A percentile compares a stretch with the other conserved stretches of the same genome.
phyloP scores from a whole-genome alignment of 2,888 invertebrate species.

The Pasiphila rectangulata region DNA sequence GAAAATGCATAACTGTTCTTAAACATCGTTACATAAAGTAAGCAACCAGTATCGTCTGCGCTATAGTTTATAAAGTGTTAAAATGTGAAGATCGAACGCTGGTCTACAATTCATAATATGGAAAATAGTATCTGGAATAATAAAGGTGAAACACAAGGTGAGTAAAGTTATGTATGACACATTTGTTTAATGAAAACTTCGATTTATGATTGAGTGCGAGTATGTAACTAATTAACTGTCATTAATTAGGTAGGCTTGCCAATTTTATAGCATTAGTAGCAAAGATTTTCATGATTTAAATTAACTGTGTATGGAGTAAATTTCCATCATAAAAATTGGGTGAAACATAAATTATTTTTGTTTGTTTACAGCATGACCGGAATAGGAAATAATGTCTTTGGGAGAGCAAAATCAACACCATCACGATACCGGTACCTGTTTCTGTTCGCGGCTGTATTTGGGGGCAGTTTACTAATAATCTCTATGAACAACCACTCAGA shows the following conservation, averaged over 20 bases:
- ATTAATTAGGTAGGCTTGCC: not conserved
- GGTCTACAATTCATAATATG: not conserved
- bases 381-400: constrained; percentile 35
- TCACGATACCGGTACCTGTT: constrained; percentile 61
- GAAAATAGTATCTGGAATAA: not conserved
- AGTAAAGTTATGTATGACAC: not conserved
- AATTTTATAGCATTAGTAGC: not conserved
- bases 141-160: not conserved
- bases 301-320: too few relatives aligned
- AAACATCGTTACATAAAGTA: not conserved
- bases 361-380: constrained; percentile 61
- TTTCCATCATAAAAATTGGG: too few relatives aligned
- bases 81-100: constrained; percentile 5
- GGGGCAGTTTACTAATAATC: constrained; percentile 60
- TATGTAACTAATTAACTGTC: not conserved
- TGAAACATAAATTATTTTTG: constrained; percentile 9
- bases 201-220: not conserved
- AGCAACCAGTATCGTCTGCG: too few relatives aligned
- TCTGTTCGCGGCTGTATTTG: constrained; percentile 55
- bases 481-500: constrained; percentile 56
- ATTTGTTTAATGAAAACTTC: not conserved
- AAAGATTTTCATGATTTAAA: too few relatives aligned
- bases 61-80: constrained; percentile 6
- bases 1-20: constrained; percentile 1
- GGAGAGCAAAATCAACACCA: constrained; percentile 41